These are phyloP conservation scores for Acronicta alni DNA, from an alignment of 2,888 invertebrate species.

Conservation along the genomic window DNA sequence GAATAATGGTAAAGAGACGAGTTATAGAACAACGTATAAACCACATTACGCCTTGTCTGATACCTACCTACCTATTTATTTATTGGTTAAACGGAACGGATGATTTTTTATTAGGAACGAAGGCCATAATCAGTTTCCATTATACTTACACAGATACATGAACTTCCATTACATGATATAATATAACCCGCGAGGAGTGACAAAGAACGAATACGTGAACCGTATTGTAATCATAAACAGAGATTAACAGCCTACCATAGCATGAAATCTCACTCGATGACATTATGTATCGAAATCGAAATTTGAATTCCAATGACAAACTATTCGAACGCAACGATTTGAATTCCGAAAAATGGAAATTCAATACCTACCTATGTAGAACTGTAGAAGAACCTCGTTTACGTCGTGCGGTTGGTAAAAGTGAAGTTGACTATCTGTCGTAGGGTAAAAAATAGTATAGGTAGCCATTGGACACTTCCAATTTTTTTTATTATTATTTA, in stretches of 20 bases:
- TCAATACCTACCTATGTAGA: too few relatives aligned
- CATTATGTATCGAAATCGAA: constrained; percentile 61
- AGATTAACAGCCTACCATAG: constrained; percentile 67
- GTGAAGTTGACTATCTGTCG: constrained; percentile 10
- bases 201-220: constrained; percentile 62
- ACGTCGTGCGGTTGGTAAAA: constrained; percentile 48
- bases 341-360: constrained; percentile 65
- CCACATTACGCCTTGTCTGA: too few relatives aligned
- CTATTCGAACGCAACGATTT: constrained; percentile 54
- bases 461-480: background rate
- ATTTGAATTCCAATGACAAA: constrained; percentile 68
- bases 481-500: background rate
- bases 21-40: background rate
- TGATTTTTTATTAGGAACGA: constrained; percentile 26
- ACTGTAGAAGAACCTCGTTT: constrained; percentile 61
- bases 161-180: constrained; percentile 44
- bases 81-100: constrained; percentile 1
- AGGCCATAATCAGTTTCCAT: constrained; percentile 26
- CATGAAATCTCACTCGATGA: constrained; percentile 68
- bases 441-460: constrained; percentile 17
- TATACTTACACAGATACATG: constrained; percentile 39
- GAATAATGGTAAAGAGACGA: constrained; percentile 21
- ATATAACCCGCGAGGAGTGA: constrained; percentile 45
- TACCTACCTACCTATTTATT: too few relatives aligned
- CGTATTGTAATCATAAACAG: constrained; percentile 68